Percentiles rank a stretch among this genome's conserved stretches.
phyloP scores from a whole-genome alignment of 2,888 invertebrate species.

The Caenorhabditis wallacei region DNA sequence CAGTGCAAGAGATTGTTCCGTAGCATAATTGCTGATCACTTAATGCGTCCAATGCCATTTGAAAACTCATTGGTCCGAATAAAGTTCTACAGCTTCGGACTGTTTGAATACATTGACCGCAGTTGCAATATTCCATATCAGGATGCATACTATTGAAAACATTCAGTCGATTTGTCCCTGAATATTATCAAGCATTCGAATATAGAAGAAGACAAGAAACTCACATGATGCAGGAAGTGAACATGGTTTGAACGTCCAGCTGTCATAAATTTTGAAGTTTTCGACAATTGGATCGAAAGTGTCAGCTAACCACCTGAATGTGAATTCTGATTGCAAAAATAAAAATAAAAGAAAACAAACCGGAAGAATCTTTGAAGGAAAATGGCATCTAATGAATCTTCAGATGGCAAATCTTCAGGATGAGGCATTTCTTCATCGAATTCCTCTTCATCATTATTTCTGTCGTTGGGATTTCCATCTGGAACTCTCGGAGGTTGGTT shows the following conservation, averaged over 20 bases:
- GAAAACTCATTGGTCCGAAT: conserved; percentile 34
- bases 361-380: conserved; percentile 7
- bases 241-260: conserved; percentile 47
- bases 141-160: conserved; percentile 47
- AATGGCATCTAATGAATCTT: conserved; percentile 8
- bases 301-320: conserved; percentile 13
- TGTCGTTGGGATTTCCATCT: neutral
- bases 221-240: conserved; percentile 17
- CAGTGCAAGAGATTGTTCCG: conserved; percentile 13
- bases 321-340: neutral
- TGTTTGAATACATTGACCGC: conserved; percentile 15
- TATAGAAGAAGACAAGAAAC: too few relatives aligned
- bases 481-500: neutral
- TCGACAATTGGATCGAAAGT: conserved; percentile 40
- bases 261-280: conserved; percentile 26
- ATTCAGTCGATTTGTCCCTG: conserved; percentile 2
- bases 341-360: conserved; percentile 1
- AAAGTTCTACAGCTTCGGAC: neutral
- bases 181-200: neutral
- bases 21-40: neutral
- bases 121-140: conserved; percentile 44
- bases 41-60: conserved; percentile 26
- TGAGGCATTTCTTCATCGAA: conserved; percentile 2
- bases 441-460: neutral
- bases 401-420: conserved; percentile 10